phyloP scores from a whole-genome alignment of 2,797 vertebrate genomes.

The Zenarchopterus dispar region DNA sequence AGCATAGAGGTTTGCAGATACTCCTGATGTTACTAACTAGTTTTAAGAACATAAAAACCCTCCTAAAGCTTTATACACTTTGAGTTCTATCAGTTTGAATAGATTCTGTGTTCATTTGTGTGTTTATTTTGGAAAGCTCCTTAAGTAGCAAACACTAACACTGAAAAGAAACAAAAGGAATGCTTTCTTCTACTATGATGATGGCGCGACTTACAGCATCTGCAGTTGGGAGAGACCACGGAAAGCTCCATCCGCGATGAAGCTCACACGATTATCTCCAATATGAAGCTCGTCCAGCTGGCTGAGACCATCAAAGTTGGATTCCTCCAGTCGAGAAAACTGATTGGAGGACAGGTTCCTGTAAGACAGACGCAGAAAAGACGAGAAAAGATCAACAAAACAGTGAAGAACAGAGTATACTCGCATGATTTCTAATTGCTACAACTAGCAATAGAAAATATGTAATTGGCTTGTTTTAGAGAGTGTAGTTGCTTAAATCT shows the following conservation, averaged over 20 bases:
- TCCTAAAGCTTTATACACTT: no score
- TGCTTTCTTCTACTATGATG: no score
- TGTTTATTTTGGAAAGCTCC: not conserved
- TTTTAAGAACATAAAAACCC: no score
- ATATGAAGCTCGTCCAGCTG: conserved; percentile 88
- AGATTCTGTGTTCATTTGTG: no score
- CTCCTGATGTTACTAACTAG: no score
- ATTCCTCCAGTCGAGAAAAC: conserved; percentile 92
- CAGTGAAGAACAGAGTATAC: not conserved
- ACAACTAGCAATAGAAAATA: no score
- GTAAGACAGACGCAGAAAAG: conserved; percentile 13
- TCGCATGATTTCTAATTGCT: no score
- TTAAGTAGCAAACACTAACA: not conserved
- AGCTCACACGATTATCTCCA: conserved; percentile 93
- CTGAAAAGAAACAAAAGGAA: no score
- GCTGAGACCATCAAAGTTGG: conserved; percentile 91
- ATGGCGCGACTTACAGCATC: conserved; percentile 87
- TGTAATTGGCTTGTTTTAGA: no score
- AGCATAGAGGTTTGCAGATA: not conserved
- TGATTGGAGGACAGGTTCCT: conserved; percentile 93
- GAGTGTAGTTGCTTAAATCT: no score
- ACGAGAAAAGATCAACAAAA: not conserved
- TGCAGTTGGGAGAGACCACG: conserved; percentile 90
- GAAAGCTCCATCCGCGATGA: conserved; percentile 95
- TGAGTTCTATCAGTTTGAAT: no score